Evolutionary conservation across 2,113 vertebrate genomes (phyloP).

Genomic region (Cromileptes altivelis): DNA sequence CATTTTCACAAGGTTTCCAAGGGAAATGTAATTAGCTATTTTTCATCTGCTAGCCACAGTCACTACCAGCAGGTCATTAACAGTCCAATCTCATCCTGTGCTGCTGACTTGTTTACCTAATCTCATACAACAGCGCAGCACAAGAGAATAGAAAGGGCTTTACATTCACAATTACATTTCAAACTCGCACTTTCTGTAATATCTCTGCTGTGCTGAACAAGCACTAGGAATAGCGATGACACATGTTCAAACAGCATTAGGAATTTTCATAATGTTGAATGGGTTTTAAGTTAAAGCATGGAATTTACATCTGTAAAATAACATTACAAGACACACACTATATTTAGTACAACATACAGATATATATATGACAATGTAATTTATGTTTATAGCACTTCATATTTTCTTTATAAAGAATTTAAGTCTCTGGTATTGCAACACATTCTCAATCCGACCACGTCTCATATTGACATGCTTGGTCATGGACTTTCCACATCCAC

Average conservation of each 20-base stretch:
- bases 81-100: constrained; percentile 39
- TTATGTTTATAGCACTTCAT: not conserved
- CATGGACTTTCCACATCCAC: no score
- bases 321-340: not conserved
- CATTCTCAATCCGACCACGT: no score
- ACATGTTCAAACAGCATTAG: not conserved
- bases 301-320: not conserved
- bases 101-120: constrained; percentile 54
- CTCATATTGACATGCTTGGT: no score
- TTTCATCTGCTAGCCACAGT: constrained; percentile 39
- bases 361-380: not conserved
- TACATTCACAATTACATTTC: constrained; percentile 31
- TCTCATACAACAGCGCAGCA: constrained; percentile 34
- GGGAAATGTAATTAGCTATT: constrained; percentile 63
- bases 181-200: constrained; percentile 16
- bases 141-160: constrained; percentile 42
- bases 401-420: not conserved
- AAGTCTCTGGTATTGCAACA: no score
- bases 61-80: constrained; percentile 51
- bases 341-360: not conserved
- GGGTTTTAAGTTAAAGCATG: constrained; percentile 33
- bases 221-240: not conserved
- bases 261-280: constrained; percentile 23
- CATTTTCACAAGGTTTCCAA: constrained; percentile 19
- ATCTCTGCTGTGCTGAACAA: constrained; percentile 24